Evolutionary conservation across 2,113 vertebrate genomes (phyloP).

Genomic region (crab-eating macaque (Macaca fascicularis)): DNA sequence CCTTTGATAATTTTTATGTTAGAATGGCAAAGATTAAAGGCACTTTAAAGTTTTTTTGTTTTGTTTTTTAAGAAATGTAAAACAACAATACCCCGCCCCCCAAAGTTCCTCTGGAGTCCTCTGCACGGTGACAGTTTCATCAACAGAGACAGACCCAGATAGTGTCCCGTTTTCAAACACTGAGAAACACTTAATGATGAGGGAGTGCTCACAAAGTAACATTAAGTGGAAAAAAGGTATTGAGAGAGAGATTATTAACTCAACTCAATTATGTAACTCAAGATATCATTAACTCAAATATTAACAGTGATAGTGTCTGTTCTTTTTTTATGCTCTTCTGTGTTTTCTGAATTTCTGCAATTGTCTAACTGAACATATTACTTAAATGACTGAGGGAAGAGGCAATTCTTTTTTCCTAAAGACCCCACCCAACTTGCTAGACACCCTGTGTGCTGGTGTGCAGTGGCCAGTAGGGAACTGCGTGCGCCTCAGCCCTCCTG

Average conservation of each 20-base stretch:
- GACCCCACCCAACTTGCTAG: background rate
- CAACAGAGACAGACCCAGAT: background rate
- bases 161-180: background rate
- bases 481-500: fast-evolving
- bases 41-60: background rate
- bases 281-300: background rate
- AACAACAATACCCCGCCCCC: background rate
- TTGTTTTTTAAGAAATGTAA: background rate
- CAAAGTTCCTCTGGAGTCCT: background rate
- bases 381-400: background rate
- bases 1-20: background rate
- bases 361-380: background rate
- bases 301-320: background rate
- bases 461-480: fast-evolving
- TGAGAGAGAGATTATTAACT: no score
- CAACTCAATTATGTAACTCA: no score
- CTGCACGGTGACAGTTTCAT: background rate
- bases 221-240: background rate
- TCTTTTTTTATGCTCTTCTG: background rate
- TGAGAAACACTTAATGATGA: background rate
- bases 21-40: background rate
- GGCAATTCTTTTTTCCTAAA: background rate
- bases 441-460: background rate
- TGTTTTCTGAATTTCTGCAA: background rate
- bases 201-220: background rate